A percentile compares a stretch with the other conserved stretches of the same genome.
Conservation (phyloP, 2,113 vertebrate genomes). For the Tragulus kanchil region DNA sequence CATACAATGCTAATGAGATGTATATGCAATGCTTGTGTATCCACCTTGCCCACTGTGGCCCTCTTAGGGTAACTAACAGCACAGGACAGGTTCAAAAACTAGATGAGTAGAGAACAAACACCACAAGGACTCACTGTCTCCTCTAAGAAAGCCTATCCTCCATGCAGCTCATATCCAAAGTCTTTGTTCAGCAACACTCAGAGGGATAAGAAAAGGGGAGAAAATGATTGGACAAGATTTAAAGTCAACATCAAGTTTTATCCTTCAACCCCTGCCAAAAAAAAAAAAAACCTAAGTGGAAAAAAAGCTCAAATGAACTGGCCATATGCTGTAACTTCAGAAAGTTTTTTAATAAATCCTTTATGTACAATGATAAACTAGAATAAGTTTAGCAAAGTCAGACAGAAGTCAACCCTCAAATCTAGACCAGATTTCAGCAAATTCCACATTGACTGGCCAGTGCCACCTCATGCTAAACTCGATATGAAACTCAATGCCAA, state of each 20-base stretch:
- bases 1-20: accelerated
- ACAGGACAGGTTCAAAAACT: neutral
- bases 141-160: neutral
- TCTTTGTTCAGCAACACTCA: neutral
- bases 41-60: accelerated
- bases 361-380: neutral
- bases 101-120: neutral
- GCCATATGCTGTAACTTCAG: neutral
- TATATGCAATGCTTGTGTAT: accelerated
- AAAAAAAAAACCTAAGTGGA: neutral
- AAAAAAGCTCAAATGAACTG: neutral
- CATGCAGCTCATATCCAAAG: neutral
- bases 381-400: neutral
- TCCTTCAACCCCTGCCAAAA: too few species aligned
- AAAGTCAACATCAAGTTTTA: neutral
- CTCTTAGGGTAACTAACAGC: neutral
- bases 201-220: neutral
- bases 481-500: too few species aligned
- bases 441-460: neutral
- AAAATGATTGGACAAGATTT: neutral
- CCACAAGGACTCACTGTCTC: neutral
- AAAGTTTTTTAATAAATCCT: neutral
- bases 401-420: neutral
- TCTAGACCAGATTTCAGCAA: neutral
- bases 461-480: neutral